Base-by-base conservation (phyloP, 2,888 invertebrate genomes). In the Luperina nickerlii region DNA sequence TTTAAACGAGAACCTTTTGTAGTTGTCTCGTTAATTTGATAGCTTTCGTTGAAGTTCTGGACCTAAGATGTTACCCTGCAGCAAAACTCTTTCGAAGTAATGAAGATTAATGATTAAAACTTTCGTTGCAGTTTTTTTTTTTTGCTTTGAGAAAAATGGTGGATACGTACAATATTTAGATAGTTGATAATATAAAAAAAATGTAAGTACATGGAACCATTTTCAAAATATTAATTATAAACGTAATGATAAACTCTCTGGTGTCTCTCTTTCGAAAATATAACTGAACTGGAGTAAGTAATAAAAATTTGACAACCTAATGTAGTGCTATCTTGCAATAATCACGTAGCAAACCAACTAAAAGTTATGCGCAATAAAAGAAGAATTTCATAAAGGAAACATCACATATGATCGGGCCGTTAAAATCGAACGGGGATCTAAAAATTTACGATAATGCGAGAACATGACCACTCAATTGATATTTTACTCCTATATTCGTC, bases 361-460 rank as follows among this genome's bases (percentile, higher is more conserved):
- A 27, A 75, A 32, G 38, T 60, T 42, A 81, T 48, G 38, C 2
- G 42, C 32, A 54, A 78, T 68, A 71, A 79, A 78, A 83, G 7
- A 66, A 45, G 69, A 20, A 76, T 76, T 70, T 57, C 11, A 67
- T 54, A 27, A 65, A 65, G 63, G 65, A 65, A 67, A 63, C 57
- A 62, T 76, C 72, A 69, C 65, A 84, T 77, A 78, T 78, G 48
- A 70, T 48, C 8, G 67, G n/a, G 32, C 24, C 60, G 62, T 81
- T 76, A 82, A 86, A 86, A 71, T 78, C 78, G 45, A 79, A 86
- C 57, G 75, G 65, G 63, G 57, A 57, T 63, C 63, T 87, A 54
- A 86, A 84, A 74, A 27, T 88, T 85, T 70, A 88, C 76, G 85
- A 82, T 87, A 81, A 79, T 82, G 69, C 15, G 18, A 13, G 24